Evolutionary conservation across 2,888 invertebrate species (phyloP), one percentile per base, ranked within the genome.

Genomic region (Gisinianus flammeolus): DNA sequence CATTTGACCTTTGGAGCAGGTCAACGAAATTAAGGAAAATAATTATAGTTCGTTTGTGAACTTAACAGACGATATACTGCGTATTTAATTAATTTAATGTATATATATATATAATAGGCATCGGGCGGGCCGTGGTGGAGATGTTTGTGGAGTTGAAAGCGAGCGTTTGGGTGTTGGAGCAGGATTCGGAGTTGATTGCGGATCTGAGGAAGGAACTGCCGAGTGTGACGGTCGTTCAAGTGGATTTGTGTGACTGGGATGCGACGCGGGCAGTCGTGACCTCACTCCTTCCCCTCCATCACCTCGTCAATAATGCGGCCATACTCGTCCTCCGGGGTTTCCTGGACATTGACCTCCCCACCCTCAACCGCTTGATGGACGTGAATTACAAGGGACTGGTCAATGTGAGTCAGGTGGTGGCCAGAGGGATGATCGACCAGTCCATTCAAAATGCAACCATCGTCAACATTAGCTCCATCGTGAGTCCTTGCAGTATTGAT

Each of bases 251-350:
- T 8, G 10, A 68, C 5, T 68, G 68, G 68, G 68, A 68, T 4
- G 30, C 19, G 35, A 31, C 30, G 3, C n/a, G 22, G 5, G 24
- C 5, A 33, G 68, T 22, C n/a, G 35, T 68, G 12, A 10, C 3
- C 8, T 35, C 68, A 10, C 16, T 68, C 22, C 35, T 68, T 8
- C 68, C 68, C 5, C 30, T 68, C 24, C 68, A 68, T 28, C 33
- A 68, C n/a, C n/a, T 68, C 3, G 68, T 68, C 12, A 68, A 68
- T 24, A 68, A 68, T 68, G 68, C 68, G 4, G 68, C 26, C 12
- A 24, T 66, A 12, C 8, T 24, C 12, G 28, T 10, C 8, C n/a
- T 28, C 10, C 10, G 6, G 30, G 12, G 5, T 5, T 28, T 66
- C n/a, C 30, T 66, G 66, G 66, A 66, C 8, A 66, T 66, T 24